These are phyloP conservation scores for Myopa tessellatipennis DNA, from an alignment of 2,888 invertebrate genomes.

Conservation along the genomic window DNA sequence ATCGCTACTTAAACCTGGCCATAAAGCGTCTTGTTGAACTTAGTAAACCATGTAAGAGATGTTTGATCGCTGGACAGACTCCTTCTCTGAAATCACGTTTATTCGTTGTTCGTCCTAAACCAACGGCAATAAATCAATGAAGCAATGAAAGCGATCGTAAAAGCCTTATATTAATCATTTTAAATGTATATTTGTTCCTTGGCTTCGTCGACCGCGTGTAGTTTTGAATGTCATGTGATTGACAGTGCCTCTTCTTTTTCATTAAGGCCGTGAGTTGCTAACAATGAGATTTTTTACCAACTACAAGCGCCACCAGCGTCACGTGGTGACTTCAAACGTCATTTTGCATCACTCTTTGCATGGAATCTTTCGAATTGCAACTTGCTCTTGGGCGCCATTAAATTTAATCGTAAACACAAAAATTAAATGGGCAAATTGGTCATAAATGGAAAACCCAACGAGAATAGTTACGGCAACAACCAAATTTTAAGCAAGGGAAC, in stretches of 20 bases:
- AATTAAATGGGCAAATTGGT: constrained; percentile 48
- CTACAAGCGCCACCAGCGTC: constrained; percentile 59
- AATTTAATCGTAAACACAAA: constrained; percentile 43
- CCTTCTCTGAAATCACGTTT: background rate
- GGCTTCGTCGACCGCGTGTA: constrained; percentile 53
- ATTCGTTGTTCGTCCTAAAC: constrained; percentile 14
- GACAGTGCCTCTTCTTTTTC: constrained; percentile 19
- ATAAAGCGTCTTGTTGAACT: constrained; percentile 46
- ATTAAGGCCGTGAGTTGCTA: constrained; percentile 55
- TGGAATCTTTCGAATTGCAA: background rate
- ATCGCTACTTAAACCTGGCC: constrained; percentile 54
- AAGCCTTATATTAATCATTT: constrained; percentile 69
- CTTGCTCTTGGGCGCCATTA: constrained; percentile 40
- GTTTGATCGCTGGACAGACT: background rate
- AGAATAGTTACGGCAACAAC: background rate
- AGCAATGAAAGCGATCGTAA: constrained; percentile 65
- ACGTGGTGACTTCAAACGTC: constrained; percentile 18
- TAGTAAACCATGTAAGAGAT: background rate
- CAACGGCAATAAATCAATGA: constrained; percentile 63
- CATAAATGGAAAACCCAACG: constrained; percentile 45
- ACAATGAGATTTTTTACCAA: constrained; percentile 48
- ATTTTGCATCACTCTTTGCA: constrained; percentile 14
- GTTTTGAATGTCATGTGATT: constrained; percentile 34
- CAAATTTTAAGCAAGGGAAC: too few relatives aligned
- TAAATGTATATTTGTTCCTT: constrained; percentile 64